A percentile compares a stretch with the other conserved stretches of the same genome.
Evolutionary conservation across 2,797 vertebrate species (phyloP).

Genomic region (Sebastes flavidus): DNA sequence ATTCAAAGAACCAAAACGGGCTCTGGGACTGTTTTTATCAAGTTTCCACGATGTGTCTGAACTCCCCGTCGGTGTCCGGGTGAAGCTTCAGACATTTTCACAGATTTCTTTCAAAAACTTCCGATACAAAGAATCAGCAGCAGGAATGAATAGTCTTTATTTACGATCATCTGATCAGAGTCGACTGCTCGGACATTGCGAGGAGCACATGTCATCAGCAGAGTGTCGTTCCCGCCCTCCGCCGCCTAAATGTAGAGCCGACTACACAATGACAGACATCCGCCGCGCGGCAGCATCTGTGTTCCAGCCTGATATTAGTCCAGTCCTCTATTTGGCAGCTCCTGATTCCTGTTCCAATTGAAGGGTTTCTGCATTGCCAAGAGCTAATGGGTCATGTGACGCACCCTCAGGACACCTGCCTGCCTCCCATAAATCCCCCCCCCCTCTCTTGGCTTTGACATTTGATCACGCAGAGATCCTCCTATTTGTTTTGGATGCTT

Average conservation of each 20-base stretch:
- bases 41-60: background rate
- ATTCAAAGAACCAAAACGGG: background rate
- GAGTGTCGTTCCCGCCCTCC: constrained; percentile 7
- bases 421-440: constrained; percentile 5
- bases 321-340: constrained; percentile 50
- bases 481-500: constrained; percentile 75
- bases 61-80: background rate
- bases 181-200: background rate
- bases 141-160: constrained; percentile 11
- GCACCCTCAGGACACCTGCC: constrained; percentile 78
- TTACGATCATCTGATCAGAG: constrained; percentile 47
- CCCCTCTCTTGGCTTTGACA: constrained; percentile 17
- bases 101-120: constrained; percentile 4
- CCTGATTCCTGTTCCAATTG: constrained; percentile 77
- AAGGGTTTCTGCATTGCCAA: constrained; percentile 71
- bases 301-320: constrained; percentile 52
- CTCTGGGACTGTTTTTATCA: background rate
- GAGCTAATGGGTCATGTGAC: constrained; percentile 75
- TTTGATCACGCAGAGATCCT: constrained; percentile 69
- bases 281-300: constrained; percentile 23
- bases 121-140: constrained; percentile 57
- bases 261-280: constrained; percentile 41
- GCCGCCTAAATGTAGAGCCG: constrained; percentile 12
- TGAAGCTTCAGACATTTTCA: background rate
- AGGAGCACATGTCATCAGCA: background rate